phyloP scores from a whole-genome alignment of 2,113 vertebrate species.

The Amazona guildingii region DNA sequence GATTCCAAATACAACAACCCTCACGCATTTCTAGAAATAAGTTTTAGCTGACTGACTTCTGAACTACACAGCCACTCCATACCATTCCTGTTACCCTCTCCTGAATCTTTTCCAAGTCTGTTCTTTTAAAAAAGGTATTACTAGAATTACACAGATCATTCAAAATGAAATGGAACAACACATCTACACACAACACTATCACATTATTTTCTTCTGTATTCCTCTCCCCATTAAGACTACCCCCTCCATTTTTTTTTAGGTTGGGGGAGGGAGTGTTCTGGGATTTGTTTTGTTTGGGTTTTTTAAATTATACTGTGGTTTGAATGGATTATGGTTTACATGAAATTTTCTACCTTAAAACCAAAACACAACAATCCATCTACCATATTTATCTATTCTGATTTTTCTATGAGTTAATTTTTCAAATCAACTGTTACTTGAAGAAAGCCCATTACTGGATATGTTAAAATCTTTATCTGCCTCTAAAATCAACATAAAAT shows the following conservation, averaged over 20 bases:
- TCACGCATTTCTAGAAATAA: background rate
- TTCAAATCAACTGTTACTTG: background rate
- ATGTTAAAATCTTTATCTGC: background rate
- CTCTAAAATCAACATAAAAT: background rate
- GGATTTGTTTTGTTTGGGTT: background rate
- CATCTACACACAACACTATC: background rate
- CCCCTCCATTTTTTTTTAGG: background rate
- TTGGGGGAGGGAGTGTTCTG: accelerated
- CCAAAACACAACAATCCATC: background rate
- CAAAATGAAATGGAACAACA: background rate
- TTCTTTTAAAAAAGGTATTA: background rate
- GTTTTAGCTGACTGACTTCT: background rate
- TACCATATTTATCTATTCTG: background rate
- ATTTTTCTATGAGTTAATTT: background rate
- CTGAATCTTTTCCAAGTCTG: background rate
- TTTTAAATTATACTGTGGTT: background rate
- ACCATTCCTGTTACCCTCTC: background rate
- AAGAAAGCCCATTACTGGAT: background rate
- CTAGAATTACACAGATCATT: background rate
- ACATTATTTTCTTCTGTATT: background rate
- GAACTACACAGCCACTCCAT: background rate
- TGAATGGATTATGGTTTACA: background rate
- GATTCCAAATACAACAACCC: background rate
- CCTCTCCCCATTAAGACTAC: background rate
- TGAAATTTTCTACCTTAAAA: background rate